phyloP scores from a whole-genome alignment of 2,797 vertebrate genomes.

The Halcyon badia region DNA sequence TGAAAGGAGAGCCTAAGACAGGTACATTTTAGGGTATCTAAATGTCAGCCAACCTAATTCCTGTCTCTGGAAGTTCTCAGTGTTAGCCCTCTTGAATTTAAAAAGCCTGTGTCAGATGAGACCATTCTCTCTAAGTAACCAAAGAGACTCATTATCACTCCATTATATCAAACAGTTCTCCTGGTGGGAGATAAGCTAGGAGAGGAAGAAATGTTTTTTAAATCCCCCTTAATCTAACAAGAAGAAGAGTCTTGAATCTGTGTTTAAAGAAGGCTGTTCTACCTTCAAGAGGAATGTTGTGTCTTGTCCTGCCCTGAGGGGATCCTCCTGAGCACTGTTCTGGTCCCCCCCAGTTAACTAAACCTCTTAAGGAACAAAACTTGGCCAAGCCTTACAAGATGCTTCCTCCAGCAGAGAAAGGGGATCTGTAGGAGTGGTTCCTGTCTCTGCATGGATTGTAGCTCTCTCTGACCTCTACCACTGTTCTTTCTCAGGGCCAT shows the following conservation, averaged over 20 bases:
- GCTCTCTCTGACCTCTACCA: not conserved
- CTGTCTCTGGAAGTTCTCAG: constrained; percentile 29
- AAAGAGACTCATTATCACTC: not conserved
- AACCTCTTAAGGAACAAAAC: not conserved
- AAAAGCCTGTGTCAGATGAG: not conserved
- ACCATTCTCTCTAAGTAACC: constrained; percentile 2
- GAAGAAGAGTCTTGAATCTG: not conserved
- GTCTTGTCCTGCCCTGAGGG: not conserved
- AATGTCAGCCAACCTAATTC: not conserved
- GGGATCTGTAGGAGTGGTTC: not conserved
- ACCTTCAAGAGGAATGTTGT: not conserved
- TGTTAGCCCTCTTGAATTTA: constrained; percentile 8
- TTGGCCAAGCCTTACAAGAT: not conserved
- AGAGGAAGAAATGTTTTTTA: not conserved
- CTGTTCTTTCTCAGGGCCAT: not conserved
- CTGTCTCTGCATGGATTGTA: not conserved
- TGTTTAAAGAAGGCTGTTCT: not conserved
- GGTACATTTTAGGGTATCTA: not conserved
- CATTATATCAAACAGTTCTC: constrained; percentile 15
- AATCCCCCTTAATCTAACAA: constrained; percentile 1
- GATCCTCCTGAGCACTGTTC: not conserved
- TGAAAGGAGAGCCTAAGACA: not conserved
- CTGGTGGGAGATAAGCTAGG: not conserved
- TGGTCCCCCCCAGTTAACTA: not conserved
- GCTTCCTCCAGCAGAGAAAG: not conserved